Conservation (phyloP, 2,797 vertebrate genomes). For the Schizothorax lantsangensis region DNA sequence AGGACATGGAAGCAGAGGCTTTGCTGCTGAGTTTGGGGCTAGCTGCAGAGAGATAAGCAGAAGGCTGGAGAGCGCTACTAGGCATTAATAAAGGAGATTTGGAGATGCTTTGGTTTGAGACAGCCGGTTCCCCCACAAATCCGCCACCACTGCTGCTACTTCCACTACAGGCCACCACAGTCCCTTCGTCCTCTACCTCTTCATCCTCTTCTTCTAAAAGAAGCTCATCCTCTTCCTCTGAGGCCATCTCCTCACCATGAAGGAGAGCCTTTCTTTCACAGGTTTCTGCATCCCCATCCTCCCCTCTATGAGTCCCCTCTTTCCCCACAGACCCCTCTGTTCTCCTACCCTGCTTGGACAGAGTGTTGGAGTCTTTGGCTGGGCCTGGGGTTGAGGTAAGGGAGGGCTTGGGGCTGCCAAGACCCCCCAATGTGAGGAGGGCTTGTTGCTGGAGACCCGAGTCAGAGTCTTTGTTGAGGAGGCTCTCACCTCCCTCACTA, state of each 20-base stretch:
- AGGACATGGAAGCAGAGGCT: constrained; percentile 89
- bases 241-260: constrained; percentile 76
- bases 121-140: constrained; percentile 92
- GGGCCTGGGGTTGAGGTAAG: constrained; percentile 95
- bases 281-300: constrained; percentile 79
- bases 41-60: constrained; percentile 86
- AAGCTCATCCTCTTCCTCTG: constrained; percentile 80
- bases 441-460: constrained; percentile 84
- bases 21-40: constrained; percentile 84
- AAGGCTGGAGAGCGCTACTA: constrained; percentile 96
- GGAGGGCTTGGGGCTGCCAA: constrained; percentile 84
- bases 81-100: constrained; percentile 99
- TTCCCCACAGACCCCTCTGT: constrained; percentile 81
- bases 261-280: constrained; percentile 89
- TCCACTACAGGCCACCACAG: constrained; percentile 81
- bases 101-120: constrained; percentile 99
- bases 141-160: constrained; percentile 82
- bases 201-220: constrained; percentile 87
- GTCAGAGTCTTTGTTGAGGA: constrained; percentile 85
- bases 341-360: constrained; percentile 82
- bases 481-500: constrained; percentile 78
- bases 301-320: constrained; percentile 81
- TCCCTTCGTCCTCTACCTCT: constrained; percentile 87
- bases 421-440: constrained; percentile 90
- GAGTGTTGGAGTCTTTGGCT: constrained; percentile 89